Evolutionary conservation across 2,888 invertebrate species (phyloP).

Genomic region (Melanchra persicariae): DNA sequence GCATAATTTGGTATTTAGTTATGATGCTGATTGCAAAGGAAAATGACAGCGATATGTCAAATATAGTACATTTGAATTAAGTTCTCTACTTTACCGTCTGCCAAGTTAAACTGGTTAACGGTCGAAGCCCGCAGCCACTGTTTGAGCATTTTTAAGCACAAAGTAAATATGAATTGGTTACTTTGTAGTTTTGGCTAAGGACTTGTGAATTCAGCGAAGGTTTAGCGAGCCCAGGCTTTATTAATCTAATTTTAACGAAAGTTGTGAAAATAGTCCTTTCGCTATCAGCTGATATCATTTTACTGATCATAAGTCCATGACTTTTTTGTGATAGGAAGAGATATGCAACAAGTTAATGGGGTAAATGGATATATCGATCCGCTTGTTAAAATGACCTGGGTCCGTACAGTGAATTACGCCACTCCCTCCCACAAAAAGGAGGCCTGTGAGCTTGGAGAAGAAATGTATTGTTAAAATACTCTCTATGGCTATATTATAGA

Average conservation of each 20-base stretch:
- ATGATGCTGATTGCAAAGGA: background rate
- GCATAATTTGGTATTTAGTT: background rate
- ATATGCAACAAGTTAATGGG: slow-evolving; percentile 12
- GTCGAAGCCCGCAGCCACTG: slow-evolving; percentile 12
- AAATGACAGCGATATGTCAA: background rate
- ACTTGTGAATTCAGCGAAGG: background rate
- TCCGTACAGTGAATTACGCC: background rate
- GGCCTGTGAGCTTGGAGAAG: background rate
- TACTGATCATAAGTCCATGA: background rate
- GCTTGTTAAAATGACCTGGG: background rate
- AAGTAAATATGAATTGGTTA: slow-evolving; percentile 23
- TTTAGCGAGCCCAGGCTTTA: background rate
- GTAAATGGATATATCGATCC: slow-evolving; percentile 25
- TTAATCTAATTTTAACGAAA: background rate
- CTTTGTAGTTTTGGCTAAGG: slow-evolving; percentile 24
- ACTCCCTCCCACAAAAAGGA: background rate
- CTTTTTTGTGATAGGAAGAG: slow-evolving; percentile 6
- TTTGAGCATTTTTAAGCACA: slow-evolving; percentile 12
- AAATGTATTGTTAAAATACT: background rate
- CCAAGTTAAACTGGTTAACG: slow-evolving; percentile 7
- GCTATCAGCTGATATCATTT: slow-evolving; percentile 7
- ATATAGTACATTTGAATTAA: background rate
- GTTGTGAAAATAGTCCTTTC: background rate
- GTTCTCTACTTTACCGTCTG: slow-evolving; percentile 18
- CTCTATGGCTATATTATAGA: too few species aligned